Evolutionary conservation across 2,113 vertebrate genomes (phyloP).

Genomic region (Hippolais icterina): DNA sequence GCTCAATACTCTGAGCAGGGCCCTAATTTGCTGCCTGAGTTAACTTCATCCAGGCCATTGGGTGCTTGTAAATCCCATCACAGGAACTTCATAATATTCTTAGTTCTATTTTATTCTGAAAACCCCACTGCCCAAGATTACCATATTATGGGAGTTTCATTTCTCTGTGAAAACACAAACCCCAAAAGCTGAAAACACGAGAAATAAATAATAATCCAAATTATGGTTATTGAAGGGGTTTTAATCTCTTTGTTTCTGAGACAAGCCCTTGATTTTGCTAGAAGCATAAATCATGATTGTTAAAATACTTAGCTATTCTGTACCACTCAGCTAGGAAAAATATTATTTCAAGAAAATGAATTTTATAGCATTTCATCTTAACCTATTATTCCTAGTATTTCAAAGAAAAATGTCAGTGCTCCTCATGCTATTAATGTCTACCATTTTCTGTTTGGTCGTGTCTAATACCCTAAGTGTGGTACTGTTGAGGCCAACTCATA

Average conservation of each 20-base stretch:
- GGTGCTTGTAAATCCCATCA: constrained; percentile 51
- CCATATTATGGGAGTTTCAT: not conserved
- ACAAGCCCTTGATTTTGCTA: constrained; percentile 31
- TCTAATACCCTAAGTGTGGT: not conserved
- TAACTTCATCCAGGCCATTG: constrained; percentile 62
- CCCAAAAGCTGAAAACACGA: not conserved
- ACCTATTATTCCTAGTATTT: not conserved
- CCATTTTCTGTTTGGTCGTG: not conserved
- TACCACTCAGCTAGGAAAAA: not conserved
- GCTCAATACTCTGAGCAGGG: constrained; percentile 48
- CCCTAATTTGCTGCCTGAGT: constrained; percentile 64
- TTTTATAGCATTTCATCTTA: constrained; percentile 21
- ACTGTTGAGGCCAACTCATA: not conserved
- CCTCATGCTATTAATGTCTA: not conserved
- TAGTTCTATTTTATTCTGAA: constrained; percentile 30
- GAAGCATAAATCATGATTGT: not conserved
- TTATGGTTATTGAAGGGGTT: not conserved
- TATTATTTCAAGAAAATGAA: constrained; percentile 26
- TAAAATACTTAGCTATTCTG: not conserved
- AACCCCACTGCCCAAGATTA: not conserved
- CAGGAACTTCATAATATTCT: constrained; percentile 25
- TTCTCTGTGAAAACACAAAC: not conserved
- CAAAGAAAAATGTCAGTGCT: not conserved
- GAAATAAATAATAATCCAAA: constrained; percentile 7
- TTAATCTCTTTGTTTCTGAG: constrained; percentile 18